Conservation (phyloP, 1,140 invertebrate genomes). For the Achatina immaculata region DNA sequence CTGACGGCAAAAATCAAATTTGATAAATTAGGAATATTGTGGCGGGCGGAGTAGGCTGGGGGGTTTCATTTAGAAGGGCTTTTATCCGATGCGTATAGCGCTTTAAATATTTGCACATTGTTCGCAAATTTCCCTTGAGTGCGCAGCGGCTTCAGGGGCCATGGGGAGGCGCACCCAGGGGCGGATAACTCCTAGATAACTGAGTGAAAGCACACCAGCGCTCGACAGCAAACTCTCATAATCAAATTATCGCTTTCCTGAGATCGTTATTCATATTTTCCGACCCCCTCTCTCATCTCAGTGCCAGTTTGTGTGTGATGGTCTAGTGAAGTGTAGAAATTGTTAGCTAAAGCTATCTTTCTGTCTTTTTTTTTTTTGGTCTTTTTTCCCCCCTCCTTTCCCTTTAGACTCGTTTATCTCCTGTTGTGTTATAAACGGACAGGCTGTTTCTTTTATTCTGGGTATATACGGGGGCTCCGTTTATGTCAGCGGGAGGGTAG, state of each 20-base stretch:
- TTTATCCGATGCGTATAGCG: background rate
- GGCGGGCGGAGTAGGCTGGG: background rate
- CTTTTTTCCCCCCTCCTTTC: too few species aligned
- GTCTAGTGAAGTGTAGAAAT: background rate
- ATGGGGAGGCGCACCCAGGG: slow-evolving; percentile 2
- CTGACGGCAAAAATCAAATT: slow-evolving; percentile 18
- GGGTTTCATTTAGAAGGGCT: background rate
- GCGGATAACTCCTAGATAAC: slow-evolving; percentile 8
- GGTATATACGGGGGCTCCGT: background rate
- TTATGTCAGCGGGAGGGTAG: too few species aligned
- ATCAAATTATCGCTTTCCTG: slow-evolving; percentile 12
- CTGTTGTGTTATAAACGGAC: background rate
- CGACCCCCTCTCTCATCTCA: slow-evolving; percentile 2
- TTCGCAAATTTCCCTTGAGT: slow-evolving; percentile 12
- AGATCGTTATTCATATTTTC: slow-evolving; percentile 1
- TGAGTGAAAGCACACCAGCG: slow-evolving; percentile 7
- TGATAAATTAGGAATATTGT: slow-evolving; percentile 10
- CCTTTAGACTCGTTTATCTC: background rate
- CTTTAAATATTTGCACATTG: slow-evolving; percentile 19
- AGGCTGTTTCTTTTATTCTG: background rate
- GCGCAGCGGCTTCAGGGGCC: slow-evolving; percentile 1
- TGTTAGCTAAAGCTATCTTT: background rate
- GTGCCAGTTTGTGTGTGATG: background rate
- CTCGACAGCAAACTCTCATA: slow-evolving; percentile 10
- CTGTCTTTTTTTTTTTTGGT: too few species aligned